phyloP scores from a whole-genome alignment of 2,888 invertebrate genomes.

The Cenopis cana region DNA sequence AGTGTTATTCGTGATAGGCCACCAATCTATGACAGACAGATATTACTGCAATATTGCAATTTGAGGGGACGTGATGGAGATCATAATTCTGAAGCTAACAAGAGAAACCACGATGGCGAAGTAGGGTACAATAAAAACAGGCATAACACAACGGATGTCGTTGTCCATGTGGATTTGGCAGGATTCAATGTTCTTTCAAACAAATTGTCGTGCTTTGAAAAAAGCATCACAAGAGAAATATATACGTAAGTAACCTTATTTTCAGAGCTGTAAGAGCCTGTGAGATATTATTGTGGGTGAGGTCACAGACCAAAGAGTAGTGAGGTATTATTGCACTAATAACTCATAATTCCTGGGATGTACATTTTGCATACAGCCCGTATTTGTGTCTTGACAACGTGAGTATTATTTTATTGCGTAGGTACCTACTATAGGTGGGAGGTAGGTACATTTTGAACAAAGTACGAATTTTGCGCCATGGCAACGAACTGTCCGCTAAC shows the following conservation, averaged over 20 bases:
- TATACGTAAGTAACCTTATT: no score
- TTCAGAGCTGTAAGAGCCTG: no score
- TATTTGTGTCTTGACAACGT: not conserved
- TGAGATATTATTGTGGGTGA: no score
- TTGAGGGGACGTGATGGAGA: not conserved
- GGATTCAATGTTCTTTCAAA: not conserved
- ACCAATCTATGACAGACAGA: conserved; percentile 17
- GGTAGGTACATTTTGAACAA: not conserved
- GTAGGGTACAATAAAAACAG: not conserved
- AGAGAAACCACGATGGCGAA: not conserved
- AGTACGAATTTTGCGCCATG: not conserved
- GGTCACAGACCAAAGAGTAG: no score
- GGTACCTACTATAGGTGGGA: no score
- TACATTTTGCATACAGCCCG: not conserved
- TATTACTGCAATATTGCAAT: conserved; percentile 23
- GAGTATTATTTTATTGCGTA: no score
- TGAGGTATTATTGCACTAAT: no score
- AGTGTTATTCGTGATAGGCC: not conserved
- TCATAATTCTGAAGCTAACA: not conserved
- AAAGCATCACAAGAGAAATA: no score
- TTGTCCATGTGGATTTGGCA: not conserved
- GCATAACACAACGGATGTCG: not conserved
- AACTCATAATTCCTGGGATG: no score
- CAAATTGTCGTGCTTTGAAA: no score
- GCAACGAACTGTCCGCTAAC: not conserved